These are phyloP conservation scores for Porphyrio hochstetteri DNA, from an alignment of 2,113 vertebrate genomes.

Conservation along the genomic window DNA sequence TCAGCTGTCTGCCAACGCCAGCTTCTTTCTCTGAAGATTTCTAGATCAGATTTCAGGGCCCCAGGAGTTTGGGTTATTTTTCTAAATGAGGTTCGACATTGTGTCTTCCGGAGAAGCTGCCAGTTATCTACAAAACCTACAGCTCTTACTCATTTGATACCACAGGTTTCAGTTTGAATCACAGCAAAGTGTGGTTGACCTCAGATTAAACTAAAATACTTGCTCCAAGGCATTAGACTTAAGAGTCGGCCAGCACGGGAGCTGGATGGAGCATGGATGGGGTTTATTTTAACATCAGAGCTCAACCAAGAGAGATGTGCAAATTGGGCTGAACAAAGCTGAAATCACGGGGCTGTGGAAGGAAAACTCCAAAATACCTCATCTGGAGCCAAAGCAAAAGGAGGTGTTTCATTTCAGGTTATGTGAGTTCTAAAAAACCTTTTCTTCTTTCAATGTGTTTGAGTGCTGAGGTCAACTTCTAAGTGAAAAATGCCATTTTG, in stretches of 20 bases:
- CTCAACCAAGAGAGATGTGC: not conserved
- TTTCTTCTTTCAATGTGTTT: not conserved
- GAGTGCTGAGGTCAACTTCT: not conserved
- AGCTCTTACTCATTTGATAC: conserved; percentile 52
- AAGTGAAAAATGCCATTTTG: conserved; percentile 22
- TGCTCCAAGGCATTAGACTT: not conserved
- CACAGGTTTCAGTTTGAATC: conserved; percentile 65
- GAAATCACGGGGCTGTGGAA: not conserved
- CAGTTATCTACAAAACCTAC: conserved; percentile 55
- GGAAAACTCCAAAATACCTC: not conserved
- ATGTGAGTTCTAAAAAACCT: not conserved
- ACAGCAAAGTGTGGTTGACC: conserved; percentile 52
- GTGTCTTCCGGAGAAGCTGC: conserved; percentile 35
- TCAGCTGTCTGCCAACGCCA: not conserved
- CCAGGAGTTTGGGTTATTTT: conserved; percentile 31
- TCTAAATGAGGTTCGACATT: not conserved
- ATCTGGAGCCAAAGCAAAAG: conserved; percentile 5
- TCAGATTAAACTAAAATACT: conserved; percentile 53
- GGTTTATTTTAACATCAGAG: not conserved
- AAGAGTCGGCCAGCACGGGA: not conserved
- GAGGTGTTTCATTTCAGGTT: not conserved
- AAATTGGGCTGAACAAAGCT: not conserved
- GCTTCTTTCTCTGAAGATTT: conserved; percentile 44
- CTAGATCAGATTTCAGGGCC: conserved; percentile 47
- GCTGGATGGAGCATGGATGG: not conserved